Evolutionary conservation across 2,797 vertebrate genomes (phyloP).

Genomic region (Typhlichthys eigenmanni): DNA sequence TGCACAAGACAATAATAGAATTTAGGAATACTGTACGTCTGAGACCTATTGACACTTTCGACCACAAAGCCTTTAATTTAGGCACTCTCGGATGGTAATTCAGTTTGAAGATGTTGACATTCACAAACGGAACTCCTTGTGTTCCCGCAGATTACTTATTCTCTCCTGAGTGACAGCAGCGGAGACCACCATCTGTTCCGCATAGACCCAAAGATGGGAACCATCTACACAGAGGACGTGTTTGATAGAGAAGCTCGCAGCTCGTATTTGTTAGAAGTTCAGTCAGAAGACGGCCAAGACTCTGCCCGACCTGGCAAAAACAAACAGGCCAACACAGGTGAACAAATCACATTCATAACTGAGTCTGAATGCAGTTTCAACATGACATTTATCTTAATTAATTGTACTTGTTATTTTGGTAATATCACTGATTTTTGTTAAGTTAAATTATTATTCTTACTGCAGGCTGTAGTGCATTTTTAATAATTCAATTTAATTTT

Average conservation of each 20-base stretch:
- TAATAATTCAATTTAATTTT: not conserved
- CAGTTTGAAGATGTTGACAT: not conserved
- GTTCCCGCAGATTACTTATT: constrained; percentile 83
- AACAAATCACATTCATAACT: not conserved
- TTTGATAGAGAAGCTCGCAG: constrained; percentile 88
- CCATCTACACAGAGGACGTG: constrained; percentile 83
- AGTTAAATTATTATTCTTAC: too few relatives aligned
- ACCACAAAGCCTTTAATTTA: constrained; percentile 24
- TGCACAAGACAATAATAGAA: constrained; percentile 23
- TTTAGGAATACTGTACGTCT: constrained; percentile 3
- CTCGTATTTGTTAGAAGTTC: constrained; percentile 88
- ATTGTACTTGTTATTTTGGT: too few relatives aligned
- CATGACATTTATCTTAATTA: too few relatives aligned
- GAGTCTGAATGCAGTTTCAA: too few relatives aligned
- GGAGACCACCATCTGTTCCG: constrained; percentile 84
- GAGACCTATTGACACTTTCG: constrained; percentile 36
- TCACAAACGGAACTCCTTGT: constrained; percentile 30
- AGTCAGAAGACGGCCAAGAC: constrained; percentile 86
- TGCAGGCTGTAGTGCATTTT: too few relatives aligned
- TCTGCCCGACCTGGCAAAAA: constrained; percentile 87
- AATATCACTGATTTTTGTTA: too few relatives aligned
- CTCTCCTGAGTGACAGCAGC: constrained; percentile 83
- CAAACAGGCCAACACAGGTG: constrained; percentile 88
- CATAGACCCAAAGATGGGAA: constrained; percentile 80
- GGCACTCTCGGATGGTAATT: constrained; percentile 15